Conservation (phyloP, 2,113 vertebrate genomes). For the Pycnonotus jocosus region DNA sequence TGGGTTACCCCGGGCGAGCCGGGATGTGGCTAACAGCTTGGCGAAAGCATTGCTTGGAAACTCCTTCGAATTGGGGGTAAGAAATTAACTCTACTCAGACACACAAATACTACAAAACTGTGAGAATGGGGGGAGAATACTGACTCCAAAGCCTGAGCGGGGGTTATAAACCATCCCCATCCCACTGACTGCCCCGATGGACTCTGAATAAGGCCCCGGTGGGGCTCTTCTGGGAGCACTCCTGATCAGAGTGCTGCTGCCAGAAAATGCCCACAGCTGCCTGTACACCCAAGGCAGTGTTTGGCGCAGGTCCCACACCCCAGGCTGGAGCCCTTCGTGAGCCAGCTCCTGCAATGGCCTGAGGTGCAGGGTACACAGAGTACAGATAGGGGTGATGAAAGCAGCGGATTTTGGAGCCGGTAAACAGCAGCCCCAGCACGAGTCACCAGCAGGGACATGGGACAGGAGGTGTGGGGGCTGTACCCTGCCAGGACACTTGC, state of each 20-base stretch:
- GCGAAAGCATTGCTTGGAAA: not conserved
- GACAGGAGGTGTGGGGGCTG: not conserved
- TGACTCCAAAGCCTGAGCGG: not conserved
- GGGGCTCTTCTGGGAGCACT: not conserved
- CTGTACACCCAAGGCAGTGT: rapidly evolving
- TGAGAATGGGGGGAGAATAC: not conserved
- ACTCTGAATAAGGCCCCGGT: rapidly evolving
- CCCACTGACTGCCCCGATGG: rapidly evolving
- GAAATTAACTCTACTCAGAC: not conserved
- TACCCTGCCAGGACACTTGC: rapidly evolving
- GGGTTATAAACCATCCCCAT: not conserved
- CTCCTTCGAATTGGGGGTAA: rapidly evolving
- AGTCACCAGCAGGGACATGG: not conserved
- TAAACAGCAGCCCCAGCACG: not conserved
- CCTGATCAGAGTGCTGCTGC: not conserved
- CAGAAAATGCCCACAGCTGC: rapidly evolving
- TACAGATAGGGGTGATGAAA: not conserved
- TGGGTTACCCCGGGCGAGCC: rapidly evolving
- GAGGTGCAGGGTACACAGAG: not conserved
- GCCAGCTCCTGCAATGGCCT: not conserved
- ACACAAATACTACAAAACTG: not conserved
- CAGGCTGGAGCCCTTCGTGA: not conserved
- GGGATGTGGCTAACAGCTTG: not conserved
- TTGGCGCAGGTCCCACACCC: not conserved
- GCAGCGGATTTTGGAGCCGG: rapidly evolving